Conservation (phyloP, 2,797 vertebrate species). For the Epinephelus awoara region DNA sequence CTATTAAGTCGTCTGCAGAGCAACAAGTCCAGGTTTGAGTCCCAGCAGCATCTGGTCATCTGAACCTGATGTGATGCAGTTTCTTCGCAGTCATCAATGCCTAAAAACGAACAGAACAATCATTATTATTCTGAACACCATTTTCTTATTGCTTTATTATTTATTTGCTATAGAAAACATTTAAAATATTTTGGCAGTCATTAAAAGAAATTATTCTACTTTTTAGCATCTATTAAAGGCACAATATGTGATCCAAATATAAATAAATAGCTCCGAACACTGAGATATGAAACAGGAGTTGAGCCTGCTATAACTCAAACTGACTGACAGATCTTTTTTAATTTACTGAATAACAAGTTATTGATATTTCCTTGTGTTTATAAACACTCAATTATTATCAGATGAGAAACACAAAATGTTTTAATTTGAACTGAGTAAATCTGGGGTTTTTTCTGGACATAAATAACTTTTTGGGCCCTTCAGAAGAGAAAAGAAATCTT, state of each 20-base stretch:
- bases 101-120: slow-evolving; percentile 58
- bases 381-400: slow-evolving; percentile 3
- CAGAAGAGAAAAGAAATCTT: too few relatives aligned
- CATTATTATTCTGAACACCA: slow-evolving; percentile 8
- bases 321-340: neutral
- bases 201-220: neutral
- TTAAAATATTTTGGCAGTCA: neutral
- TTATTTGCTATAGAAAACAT: neutral
- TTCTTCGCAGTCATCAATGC: neutral
- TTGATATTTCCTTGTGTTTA: neutral
- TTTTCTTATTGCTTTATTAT: neutral
- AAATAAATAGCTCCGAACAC: neutral
- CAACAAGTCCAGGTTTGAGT: slow-evolving; percentile 40
- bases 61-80: neutral
- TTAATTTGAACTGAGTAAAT: neutral
- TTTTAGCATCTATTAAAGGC: neutral
- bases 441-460: too few relatives aligned
- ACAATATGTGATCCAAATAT: neutral
- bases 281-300: neutral
- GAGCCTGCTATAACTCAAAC: neutral
- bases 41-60: slow-evolving; percentile 12
- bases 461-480: too few relatives aligned
- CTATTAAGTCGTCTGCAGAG: neutral
- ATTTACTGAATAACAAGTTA: neutral
- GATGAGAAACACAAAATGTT: neutral